Base-by-base conservation (phyloP, 2,113 vertebrate species). In the Panthera leo region DNA sequence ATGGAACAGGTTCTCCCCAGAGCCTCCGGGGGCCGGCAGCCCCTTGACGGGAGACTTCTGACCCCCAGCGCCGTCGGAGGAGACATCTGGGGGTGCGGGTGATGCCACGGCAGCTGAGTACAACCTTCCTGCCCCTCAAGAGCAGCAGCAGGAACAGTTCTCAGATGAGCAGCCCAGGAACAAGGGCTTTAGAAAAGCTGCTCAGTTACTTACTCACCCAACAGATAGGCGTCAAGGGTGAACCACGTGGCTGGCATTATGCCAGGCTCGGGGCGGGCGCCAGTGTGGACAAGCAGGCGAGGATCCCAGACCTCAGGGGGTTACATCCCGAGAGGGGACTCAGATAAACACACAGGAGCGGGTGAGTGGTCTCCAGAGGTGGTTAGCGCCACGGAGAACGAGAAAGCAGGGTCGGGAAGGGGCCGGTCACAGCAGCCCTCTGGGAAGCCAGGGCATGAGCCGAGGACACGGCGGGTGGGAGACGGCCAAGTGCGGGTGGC, bases 21-120 rank as follows among this genome's bases (percentile, higher is more conserved):
- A 48, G 34, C 16, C 85, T 19, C 53, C 0, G 0, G 10, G 25
- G 6, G 21, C 31, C 10, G 3, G 10, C 15, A 19, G 67, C 6
- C 53, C 25, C 34, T 39, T 36, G 36, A 42, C 42, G 36, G 4
- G 29, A 45, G 29, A 45, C 14, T 5, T 71, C 2, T 1, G 39
- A 29, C 5, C 36, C 12, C 68, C 31, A 63, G 68, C 3, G 16
- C 23, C 18, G 0, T 29, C 7, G 27, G 31, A 36, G 39, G 36
- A 75, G 36, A 42, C 5, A 13, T 19, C 23, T 42, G 36, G 71
- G 71, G 5, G 23, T 23, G 23, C 39, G 29, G 73, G 25, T 45
- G 39, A 45, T 0, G 5, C 73, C 73, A 16, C 25, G 7, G 42
- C 3, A 5, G 39, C 13, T 16, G 73, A 29, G 42, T 8, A 76